Evolutionary conservation across 2,113 vertebrate genomes (phyloP).

Genomic region (Nanorana parkeri): DNA sequence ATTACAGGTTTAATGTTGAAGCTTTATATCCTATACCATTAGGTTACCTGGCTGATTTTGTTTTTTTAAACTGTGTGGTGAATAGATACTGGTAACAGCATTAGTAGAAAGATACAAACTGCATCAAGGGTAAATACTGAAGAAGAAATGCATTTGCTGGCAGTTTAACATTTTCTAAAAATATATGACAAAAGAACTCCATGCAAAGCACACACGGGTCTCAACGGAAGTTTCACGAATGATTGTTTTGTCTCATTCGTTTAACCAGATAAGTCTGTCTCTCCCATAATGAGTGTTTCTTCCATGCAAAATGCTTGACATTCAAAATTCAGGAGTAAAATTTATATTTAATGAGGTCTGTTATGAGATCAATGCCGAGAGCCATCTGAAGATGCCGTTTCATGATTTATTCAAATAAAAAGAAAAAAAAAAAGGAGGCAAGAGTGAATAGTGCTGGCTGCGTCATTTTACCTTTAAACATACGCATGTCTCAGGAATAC

Average conservation of each 20-base stretch:
- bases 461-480: conserved; percentile 61
- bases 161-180: background rate
- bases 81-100: no score
- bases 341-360: conserved; percentile 87
- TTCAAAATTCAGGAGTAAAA: conserved; percentile 67
- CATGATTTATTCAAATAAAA: conserved; percentile 82
- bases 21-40: no score
- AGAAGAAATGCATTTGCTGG: no score
- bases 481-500: conserved; percentile 58
- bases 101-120: no score
- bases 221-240: conserved; percentile 6
- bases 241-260: conserved; percentile 15
- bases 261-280: conserved; percentile 37
- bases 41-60: no score
- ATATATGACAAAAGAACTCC: background rate
- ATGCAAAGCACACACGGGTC: background rate
- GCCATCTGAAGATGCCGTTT: conserved; percentile 77
- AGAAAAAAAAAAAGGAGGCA: conserved; percentile 57
- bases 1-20: no score
- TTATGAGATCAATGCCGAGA: conserved; percentile 83
- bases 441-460: conserved; percentile 8
- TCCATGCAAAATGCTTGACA: conserved; percentile 72
- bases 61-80: no score
- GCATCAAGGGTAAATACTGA: no score
- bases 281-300: conserved; percentile 62